Percentiles rank a stretch among this genome's conserved stretches.
These are phyloP conservation scores for Cladorhizidae sp. DNA, from an alignment of 37 sponge, comb jelly and placozoan species.

Conservation along the genomic window DNA sequence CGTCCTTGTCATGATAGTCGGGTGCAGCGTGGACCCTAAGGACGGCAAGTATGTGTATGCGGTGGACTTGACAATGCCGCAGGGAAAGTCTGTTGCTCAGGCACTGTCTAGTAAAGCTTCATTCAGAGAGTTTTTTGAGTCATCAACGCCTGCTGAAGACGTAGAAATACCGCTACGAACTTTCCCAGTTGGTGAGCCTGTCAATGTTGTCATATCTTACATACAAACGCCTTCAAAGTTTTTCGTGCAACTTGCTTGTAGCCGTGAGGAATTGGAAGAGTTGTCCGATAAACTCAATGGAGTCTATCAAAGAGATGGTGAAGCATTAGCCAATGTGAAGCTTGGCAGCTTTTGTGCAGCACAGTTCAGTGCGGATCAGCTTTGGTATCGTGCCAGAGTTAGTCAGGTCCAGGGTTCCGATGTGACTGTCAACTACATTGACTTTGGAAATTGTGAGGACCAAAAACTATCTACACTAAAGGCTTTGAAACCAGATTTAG, in stretches of 20 bases:
- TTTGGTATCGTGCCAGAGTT: slow-evolving; percentile 66
- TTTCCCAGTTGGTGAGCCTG: slow-evolving; percentile 7
- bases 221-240: slow-evolving; percentile 44
- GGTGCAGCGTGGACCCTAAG: background rate
- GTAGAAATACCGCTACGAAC: background rate
- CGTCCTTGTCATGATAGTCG: background rate
- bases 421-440: slow-evolving; percentile 46
- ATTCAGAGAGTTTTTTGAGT: background rate
- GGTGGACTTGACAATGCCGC: background rate
- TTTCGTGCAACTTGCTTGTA: slow-evolving; percentile 44
- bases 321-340: background rate
- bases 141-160: background rate
- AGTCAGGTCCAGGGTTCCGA: background rate
- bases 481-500: slow-evolving; percentile 20
- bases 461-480: background rate
- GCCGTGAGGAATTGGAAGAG: background rate
- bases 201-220: slow-evolving; percentile 13
- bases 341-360: slow-evolving; percentile 53
- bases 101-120: background rate
- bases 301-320: background rate
- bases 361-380: slow-evolving; percentile 42
- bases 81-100: background rate
- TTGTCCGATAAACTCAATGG: slow-evolving; percentile 16
- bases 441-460: slow-evolving; percentile 56
- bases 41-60: background rate